Percentiles rank a stretch among this genome's conserved stretches.
Conservation (phyloP, 2,797 vertebrate genomes). For the Peromyscus nudipes region DNA sequence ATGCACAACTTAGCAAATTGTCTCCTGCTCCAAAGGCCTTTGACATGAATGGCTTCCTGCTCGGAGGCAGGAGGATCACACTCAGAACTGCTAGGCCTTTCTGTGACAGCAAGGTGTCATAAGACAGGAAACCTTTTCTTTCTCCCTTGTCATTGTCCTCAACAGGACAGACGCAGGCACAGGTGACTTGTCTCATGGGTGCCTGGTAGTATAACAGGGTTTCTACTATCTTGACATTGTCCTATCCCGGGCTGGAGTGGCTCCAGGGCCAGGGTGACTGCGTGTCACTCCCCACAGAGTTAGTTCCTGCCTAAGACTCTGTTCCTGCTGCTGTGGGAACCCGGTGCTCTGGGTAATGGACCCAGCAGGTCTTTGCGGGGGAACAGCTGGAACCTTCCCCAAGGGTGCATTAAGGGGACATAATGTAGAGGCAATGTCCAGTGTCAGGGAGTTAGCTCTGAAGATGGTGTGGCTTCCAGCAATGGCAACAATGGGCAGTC, state of each 20-base stretch:
- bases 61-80: background rate
- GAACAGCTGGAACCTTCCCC: background rate
- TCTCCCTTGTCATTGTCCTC: background rate
- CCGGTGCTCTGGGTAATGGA: background rate
- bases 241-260: background rate
- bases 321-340: background rate
- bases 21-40: background rate
- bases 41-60: background rate
- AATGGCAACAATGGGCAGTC: background rate
- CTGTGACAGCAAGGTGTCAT: background rate
- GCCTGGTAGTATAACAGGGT: background rate
- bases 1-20: background rate
- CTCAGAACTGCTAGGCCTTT: background rate
- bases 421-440: fast-evolving
- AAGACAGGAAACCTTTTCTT: background rate
- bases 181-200: background rate
- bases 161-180: background rate
- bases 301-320: background rate
- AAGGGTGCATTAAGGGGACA: background rate
- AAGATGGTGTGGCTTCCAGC: background rate
- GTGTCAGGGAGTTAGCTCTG: background rate
- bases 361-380: background rate
- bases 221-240: background rate
- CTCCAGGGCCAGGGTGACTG: background rate
- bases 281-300: background rate